Conservation (phyloP, 2,888 invertebrate species). For the Ophioninae sp. region DNA sequence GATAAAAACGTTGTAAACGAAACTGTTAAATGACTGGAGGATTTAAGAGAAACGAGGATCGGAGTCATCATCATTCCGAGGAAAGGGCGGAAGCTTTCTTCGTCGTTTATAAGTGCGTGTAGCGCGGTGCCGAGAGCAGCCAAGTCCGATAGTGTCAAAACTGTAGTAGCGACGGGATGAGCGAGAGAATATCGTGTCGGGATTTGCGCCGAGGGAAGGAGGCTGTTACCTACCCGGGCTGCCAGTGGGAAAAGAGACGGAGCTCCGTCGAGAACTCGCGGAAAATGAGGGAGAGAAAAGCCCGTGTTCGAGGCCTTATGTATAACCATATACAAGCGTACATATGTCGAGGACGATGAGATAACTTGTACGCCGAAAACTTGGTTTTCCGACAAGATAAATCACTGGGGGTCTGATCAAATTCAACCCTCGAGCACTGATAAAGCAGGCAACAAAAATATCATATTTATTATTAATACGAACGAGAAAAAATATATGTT, state of each 20-base stretch:
- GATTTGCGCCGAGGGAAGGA: constrained; percentile 35
- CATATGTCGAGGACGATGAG: constrained; percentile 47
- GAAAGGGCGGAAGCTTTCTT: constrained; percentile 15
- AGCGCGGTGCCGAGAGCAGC: neutral
- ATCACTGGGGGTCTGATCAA: constrained; percentile 58
- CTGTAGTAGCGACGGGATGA: constrained; percentile 49
- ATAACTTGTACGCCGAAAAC: constrained; percentile 57
- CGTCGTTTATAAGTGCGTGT: constrained; percentile 8
- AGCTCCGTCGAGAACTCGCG: constrained; percentile 18
- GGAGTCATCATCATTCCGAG: constrained; percentile 49
- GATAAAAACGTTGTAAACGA: neutral
- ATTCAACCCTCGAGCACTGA: constrained; percentile 55
- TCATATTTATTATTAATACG: constrained; percentile 18
- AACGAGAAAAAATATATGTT: too few species aligned
- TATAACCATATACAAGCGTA: constrained; percentile 33
- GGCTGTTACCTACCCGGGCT: constrained; percentile 1
- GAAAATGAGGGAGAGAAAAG: constrained; percentile 50
- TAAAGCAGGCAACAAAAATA: constrained; percentile 20
- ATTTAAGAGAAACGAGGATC: neutral
- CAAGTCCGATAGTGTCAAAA: constrained; percentile 7
- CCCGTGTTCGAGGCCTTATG: constrained; percentile 26
- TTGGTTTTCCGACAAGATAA: constrained; percentile 57
- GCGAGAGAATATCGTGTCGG: constrained; percentile 58
- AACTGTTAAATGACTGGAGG: neutral
- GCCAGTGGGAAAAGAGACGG: constrained; percentile 24